Evolutionary conservation across 2,888 invertebrate genomes (phyloP).

Genomic region (Synergus umbraculus): DNA sequence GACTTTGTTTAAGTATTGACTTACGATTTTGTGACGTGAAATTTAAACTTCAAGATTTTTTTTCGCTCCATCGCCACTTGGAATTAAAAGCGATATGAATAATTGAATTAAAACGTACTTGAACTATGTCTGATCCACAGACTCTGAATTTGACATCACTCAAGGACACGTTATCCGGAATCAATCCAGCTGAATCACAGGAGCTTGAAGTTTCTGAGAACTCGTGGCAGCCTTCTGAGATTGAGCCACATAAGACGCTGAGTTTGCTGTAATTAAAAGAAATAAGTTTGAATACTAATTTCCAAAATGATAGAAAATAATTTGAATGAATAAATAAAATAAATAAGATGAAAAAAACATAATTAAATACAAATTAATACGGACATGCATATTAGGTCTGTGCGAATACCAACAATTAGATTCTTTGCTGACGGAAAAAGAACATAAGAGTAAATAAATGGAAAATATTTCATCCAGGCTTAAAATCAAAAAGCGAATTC

Average conservation of each 20-base stretch:
- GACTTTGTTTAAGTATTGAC: not conserved
- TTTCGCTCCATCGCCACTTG: too few species aligned
- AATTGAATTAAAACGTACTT: slow-evolving; percentile 65
- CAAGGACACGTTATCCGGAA: slow-evolving; percentile 63
- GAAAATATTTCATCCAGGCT: not conserved
- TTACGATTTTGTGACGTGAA: not conserved
- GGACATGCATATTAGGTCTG: slow-evolving; percentile 35
- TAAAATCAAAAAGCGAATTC: not conserved
- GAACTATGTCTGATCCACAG: slow-evolving; percentile 58
- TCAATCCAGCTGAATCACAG: slow-evolving; percentile 72
- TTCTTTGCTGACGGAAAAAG: slow-evolving; percentile 22
- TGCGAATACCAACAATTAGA: slow-evolving; percentile 36
- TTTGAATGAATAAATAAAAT: not conserved
- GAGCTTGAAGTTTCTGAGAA: slow-evolving; percentile 47
- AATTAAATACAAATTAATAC: slow-evolving; percentile 1
- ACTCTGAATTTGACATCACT: slow-evolving; percentile 70
- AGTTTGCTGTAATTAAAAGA: slow-evolving; percentile 45
- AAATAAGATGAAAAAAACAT: not conserved
- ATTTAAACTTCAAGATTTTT: not conserved
- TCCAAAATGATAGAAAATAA: not conserved
- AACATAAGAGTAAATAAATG: slow-evolving; percentile 10
- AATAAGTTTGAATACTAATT: not conserved
- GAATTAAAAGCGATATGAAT: not conserved
- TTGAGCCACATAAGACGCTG: slow-evolving; percentile 48
- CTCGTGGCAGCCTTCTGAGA: slow-evolving; percentile 44